phyloP scores from a whole-genome alignment of 2,888 invertebrate species.

The Coenonympha glycerion region DNA sequence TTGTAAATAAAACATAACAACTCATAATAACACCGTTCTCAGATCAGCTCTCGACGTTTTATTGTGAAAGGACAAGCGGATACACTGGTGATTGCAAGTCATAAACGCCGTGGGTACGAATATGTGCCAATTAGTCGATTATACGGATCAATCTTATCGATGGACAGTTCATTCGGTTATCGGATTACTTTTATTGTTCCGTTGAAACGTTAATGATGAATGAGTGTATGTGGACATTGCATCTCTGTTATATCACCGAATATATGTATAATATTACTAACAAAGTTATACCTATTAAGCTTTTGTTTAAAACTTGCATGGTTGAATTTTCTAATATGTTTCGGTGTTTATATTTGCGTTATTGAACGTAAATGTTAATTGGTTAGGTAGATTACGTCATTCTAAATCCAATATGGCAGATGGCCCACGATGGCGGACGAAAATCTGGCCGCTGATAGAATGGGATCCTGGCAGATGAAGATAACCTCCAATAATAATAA shows the following conservation, averaged over 20 bases:
- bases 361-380: too few relatives aligned
- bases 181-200: neutral
- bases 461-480: too few relatives aligned
- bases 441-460: too few relatives aligned
- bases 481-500: too few relatives aligned
- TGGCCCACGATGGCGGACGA: too few relatives aligned
- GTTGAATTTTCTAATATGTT: too few relatives aligned
- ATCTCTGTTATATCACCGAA: neutral
- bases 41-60: conserved; percentile 18
- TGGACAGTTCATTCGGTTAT: neutral
- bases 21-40: neutral
- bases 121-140: conserved; percentile 2
- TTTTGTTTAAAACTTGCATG: too few relatives aligned
- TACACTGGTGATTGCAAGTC: conserved; percentile 10
- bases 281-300: too few relatives aligned
- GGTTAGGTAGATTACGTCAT: too few relatives aligned
- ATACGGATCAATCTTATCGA: neutral
- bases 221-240: neutral
- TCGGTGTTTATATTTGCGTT: too few relatives aligned
- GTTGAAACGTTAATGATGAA: neutral
- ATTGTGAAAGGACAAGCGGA: conserved; percentile 26
- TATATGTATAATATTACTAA: too few relatives aligned
- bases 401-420: too few relatives aligned
- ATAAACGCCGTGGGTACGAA: conserved; percentile 2
- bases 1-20: neutral